These are phyloP conservation scores for Dicaeum eximium DNA, from an alignment of 2,113 vertebrate genomes.

Conservation along the genomic window DNA sequence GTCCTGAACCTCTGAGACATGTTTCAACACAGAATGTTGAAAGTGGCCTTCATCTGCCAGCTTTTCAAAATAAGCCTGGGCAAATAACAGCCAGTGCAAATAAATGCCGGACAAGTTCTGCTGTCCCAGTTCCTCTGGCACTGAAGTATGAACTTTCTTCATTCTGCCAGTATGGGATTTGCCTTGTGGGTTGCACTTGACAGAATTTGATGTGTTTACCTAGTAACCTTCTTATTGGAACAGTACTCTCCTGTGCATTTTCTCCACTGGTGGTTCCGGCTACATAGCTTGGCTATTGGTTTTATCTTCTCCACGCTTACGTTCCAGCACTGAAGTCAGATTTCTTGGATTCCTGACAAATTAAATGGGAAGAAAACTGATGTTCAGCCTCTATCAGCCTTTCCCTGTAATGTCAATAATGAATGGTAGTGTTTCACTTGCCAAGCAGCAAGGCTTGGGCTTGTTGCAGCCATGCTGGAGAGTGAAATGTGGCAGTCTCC, in stretches of 20 bases:
- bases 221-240: neutral
- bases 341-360: neutral
- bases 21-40: neutral
- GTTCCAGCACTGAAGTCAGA: neutral
- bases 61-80: neutral
- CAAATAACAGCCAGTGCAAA: neutral
- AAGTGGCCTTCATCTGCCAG: neutral
- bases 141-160: neutral
- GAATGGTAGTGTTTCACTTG: neutral
- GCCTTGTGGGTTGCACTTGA: neutral
- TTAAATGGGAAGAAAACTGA: neutral
- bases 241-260: neutral
- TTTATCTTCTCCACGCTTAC: neutral
- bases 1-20: neutral
- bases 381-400: neutral
- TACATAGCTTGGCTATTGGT: accelerated
- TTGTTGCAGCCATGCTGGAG: neutral
- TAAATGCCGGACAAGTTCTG: neutral
- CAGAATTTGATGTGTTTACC: neutral
- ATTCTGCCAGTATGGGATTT: neutral
- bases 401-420: neutral
- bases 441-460: neutral
- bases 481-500: neutral
- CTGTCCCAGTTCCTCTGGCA: neutral
- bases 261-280: neutral